A percentile compares a stretch with the other conserved stretches of the same genome.
Evolutionary conservation across 2,888 invertebrate genomes (phyloP).

Genomic region (Ophioninae sp.): DNA sequence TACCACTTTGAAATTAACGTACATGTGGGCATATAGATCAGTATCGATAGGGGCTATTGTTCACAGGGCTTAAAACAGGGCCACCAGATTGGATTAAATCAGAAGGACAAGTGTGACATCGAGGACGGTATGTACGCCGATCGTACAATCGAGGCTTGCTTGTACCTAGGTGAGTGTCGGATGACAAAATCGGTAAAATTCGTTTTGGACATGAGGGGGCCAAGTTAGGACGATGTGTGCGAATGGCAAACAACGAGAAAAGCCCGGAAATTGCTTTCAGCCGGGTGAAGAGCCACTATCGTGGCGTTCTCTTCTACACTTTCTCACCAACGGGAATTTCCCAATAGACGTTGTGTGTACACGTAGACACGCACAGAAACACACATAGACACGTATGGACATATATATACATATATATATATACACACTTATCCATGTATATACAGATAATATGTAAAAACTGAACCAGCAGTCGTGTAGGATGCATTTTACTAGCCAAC

Average conservation of each 20-base stretch:
- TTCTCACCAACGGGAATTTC: slow-evolving; percentile 35
- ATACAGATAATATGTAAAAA: slow-evolving; percentile 6
- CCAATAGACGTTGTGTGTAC: slow-evolving; percentile 2
- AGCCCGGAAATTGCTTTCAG: slow-evolving; percentile 70
- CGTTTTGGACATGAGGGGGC: slow-evolving; percentile 50
- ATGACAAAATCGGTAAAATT: slow-evolving; percentile 61
- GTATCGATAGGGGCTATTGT: slow-evolving; percentile 9
- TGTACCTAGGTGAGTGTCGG: slow-evolving; percentile 46
- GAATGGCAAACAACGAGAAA: slow-evolving; percentile 62
- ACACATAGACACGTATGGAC: background rate
- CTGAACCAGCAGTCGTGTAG: slow-evolving; percentile 36
- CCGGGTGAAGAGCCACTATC: slow-evolving; percentile 64
- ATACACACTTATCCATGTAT: background rate
- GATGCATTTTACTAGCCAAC: slow-evolving; percentile 53
- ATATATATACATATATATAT: slow-evolving; percentile 1
- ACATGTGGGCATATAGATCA: background rate
- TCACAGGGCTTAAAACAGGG: slow-evolving; percentile 15
- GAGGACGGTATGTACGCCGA: slow-evolving; percentile 18
- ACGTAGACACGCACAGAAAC: too few species aligned
- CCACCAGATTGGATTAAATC: slow-evolving; percentile 41
- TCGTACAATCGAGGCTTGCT: slow-evolving; percentile 7
- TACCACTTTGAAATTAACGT: background rate
- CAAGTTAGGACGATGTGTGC: slow-evolving; percentile 57
- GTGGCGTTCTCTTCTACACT: slow-evolving; percentile 41
- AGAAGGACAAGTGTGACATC: slow-evolving; percentile 54